These are phyloP conservation scores for Bhutanitis thaidina DNA, from an alignment of 2,888 invertebrate species.

Conservation along the genomic window DNA sequence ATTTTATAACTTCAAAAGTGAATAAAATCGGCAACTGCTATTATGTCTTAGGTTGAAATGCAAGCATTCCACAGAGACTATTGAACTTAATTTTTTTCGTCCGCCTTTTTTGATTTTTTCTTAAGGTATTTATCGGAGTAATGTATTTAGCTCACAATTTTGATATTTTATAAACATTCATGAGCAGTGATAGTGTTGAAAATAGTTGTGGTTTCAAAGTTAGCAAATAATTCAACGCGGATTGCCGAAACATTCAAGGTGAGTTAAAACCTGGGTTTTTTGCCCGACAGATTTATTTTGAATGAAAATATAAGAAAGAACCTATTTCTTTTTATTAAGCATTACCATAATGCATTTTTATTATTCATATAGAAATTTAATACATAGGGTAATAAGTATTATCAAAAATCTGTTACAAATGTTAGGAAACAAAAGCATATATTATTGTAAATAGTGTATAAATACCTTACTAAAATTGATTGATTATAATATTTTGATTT, in stretches of 20 bases:
- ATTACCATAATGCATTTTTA: too few relatives aligned
- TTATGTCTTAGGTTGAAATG: conserved; percentile 49
- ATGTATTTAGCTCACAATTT: conserved; percentile 35
- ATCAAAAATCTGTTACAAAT: too few relatives aligned
- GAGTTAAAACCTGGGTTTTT: conserved; percentile 33
- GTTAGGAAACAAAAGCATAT: too few relatives aligned
- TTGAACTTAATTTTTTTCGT: conserved; percentile 72
- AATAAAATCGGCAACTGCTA: background rate
- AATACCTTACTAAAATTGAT: too few relatives aligned
- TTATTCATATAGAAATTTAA: too few relatives aligned
- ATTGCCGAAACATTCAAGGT: conserved; percentile 75
- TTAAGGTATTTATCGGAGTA: conserved; percentile 33
- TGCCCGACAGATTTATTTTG: too few relatives aligned
- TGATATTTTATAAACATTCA: conserved; percentile 32
- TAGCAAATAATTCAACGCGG: conserved; percentile 46
- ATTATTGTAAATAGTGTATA: too few relatives aligned
- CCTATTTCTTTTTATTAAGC: too few relatives aligned
- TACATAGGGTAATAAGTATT: too few relatives aligned
- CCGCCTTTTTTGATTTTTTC: conserved; percentile 63
- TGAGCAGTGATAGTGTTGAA: conserved; percentile 34
- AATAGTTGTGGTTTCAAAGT: conserved; percentile 51
- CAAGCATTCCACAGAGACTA: conserved; percentile 74
- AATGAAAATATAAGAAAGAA: too few relatives aligned
- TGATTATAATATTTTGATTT: too few relatives aligned
- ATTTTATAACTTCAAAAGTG: conserved; percentile 8